phyloP scores from a whole-genome alignment of 1,140 invertebrate genomes.

The Lerema accius region DNA sequence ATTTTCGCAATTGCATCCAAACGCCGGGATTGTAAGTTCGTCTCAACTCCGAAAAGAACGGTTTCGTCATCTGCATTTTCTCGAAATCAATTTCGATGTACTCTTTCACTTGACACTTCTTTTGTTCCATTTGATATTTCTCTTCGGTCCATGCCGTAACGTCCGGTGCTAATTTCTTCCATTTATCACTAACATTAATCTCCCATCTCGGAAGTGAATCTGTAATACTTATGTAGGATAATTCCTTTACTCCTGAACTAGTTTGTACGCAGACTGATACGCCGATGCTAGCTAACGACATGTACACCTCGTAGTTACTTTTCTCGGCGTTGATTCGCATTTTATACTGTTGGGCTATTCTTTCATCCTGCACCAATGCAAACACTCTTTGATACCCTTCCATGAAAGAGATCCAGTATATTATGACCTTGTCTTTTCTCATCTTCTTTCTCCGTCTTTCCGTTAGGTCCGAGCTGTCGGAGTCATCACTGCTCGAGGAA shows the following conservation, averaged over 20 bases:
- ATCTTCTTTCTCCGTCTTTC: constrained; percentile 74
- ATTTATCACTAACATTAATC: constrained; percentile 89
- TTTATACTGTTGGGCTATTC: constrained; percentile 87
- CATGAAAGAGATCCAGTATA: constrained; percentile 93
- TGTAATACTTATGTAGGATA: constrained; percentile 86
- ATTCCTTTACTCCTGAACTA: constrained; percentile 80
- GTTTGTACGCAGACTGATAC: constrained; percentile 85
- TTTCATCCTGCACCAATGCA: constrained; percentile 91
- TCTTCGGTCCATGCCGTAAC: constrained; percentile 92
- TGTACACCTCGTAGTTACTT: constrained; percentile 87
- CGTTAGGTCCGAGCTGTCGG: constrained; percentile 78
- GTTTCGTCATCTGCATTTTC: constrained; percentile 94
- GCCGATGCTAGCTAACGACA: constrained; percentile 88
- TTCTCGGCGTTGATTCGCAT: constrained; percentile 87
- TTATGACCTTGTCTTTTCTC: constrained; percentile 84
- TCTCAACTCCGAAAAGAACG: constrained; percentile 91
- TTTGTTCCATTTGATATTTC: constrained; percentile 87
- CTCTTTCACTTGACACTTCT: constrained; percentile 90
- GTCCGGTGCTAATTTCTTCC: constrained; percentile 90
- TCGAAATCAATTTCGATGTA: constrained; percentile 90
- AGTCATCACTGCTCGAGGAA: constrained; percentile 82
- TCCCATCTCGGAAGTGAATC: constrained; percentile 91
- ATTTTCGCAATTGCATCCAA: constrained; percentile 89
- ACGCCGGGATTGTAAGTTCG: constrained; percentile 89
- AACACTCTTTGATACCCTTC: constrained; percentile 90